Conservation (phyloP, 2,113 vertebrate genomes). For the Seriola dumerili region DNA sequence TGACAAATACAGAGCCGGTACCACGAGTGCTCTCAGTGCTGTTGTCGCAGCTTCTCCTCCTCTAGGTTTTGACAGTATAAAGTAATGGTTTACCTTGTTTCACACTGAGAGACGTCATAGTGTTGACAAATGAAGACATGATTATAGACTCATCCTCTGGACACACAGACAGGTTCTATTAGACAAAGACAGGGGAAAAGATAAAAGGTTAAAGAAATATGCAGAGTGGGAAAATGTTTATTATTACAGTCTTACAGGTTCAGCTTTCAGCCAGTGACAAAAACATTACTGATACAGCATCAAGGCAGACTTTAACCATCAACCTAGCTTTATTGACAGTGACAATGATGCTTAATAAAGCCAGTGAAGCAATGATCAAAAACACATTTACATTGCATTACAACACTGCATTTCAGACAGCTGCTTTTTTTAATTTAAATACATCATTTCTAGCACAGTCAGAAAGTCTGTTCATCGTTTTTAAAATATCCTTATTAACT, state of each 20-base stretch:
- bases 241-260: neutral
- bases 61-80: neutral
- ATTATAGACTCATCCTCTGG: constrained; percentile 99
- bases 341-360: neutral
- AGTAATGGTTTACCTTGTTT: constrained; percentile 90
- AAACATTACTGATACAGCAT: neutral
- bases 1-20: neutral
- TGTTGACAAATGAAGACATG: constrained; percentile 99
- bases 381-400: no score
- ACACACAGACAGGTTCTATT: constrained; percentile 97
- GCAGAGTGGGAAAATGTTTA: no score
- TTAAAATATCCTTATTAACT: no score
- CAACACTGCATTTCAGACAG: no score
- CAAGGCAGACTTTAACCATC: neutral
- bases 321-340: neutral
- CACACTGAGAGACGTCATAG: constrained; percentile 98
- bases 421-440: no score
- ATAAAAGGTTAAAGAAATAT: neutral
- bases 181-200: constrained; percentile 27
- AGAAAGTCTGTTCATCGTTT: no score
- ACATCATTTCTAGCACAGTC: no score
- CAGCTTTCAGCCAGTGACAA: neutral
- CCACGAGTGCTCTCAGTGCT: no score
- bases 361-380: no score
- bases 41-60: no score